Evolutionary conservation across 2,888 invertebrate species (phyloP), one percentile per base, ranked within the genome.

Genomic region (Archips xylosteana): DNA sequence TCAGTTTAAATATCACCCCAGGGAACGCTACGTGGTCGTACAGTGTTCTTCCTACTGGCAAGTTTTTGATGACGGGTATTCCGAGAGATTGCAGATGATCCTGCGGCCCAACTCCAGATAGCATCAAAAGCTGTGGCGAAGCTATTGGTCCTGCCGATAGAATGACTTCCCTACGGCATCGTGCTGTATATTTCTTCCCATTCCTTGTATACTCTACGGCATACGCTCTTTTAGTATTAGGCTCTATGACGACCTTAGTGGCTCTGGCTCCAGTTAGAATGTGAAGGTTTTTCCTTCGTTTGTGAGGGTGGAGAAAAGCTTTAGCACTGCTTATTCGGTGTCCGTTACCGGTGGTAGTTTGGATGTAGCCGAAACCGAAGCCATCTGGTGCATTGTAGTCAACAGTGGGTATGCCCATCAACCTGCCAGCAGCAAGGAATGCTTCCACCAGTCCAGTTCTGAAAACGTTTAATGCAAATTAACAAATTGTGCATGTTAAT

Each of bases 71-170:
- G 0, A 96, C 89, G 0, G 96, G 96, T 74, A 97, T 95, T 0
- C 94, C 94, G 5, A 96, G 88, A 9, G 92, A 88, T 74, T 94
- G 85, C 2, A 96, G 89, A 81, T 96, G 95, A 75, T 95, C 89
- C 74, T 88, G 87, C 0, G 95, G 95, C 0, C 96, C 96, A 13
- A 96, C 85, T 12, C 98, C 98, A 5, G 98, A 98, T 2, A 99
- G 89, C 97, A 99, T 97, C n/a, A 99, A 95, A 15, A 99, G 85
- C 87, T 99, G 98, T 0, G 99, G 98, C 0, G 98, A 97, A 81
- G 97, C 97, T 76, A 99, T 96, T 1, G 98, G 96, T 0, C 99
- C 99, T 0, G 97, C 98, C 10, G 97, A 96, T 32, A 99, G 83
- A 75, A 99, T 97, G 0, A 99, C 96, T 91, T 98, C 98, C 82